phyloP scores from a whole-genome alignment of 2,888 invertebrate species.

The Camptogramma bilineatum region DNA sequence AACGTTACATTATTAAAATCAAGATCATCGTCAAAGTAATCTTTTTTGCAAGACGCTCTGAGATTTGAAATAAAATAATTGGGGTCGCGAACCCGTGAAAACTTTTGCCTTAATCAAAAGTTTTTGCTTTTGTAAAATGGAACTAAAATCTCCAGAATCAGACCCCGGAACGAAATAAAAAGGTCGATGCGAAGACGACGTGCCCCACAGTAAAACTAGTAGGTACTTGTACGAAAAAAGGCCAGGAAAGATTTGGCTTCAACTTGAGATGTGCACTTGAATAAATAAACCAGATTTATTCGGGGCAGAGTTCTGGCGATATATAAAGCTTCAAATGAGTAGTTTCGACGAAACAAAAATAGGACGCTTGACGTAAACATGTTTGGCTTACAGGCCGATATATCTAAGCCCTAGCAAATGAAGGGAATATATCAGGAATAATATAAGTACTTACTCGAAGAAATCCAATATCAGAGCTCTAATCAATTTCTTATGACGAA shows the following conservation, averaged over 20 bases:
- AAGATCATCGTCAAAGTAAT: neutral
- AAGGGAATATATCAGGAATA: constrained; percentile 37
- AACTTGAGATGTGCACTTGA: constrained; percentile 47
- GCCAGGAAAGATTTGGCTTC: constrained; percentile 43
- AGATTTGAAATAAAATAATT: neutral
- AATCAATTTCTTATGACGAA: constrained; percentile 41
- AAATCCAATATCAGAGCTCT: constrained; percentile 40
- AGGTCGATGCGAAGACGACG: constrained; percentile 59
- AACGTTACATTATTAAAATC: neutral
- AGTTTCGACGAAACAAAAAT: constrained; percentile 40
- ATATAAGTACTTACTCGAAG: constrained; percentile 35
- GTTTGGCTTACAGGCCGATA: constrained; percentile 19
- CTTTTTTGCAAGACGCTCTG: too few species aligned
- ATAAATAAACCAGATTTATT: constrained; percentile 45
- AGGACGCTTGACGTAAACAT: constrained; percentile 30
- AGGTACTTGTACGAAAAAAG: constrained; percentile 44
- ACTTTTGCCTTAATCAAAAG: neutral
- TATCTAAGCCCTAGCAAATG: constrained; percentile 33
- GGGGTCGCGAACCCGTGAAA: constrained; percentile 10
- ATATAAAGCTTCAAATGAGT: constrained; percentile 32
- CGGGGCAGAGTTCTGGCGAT: constrained; percentile 22
- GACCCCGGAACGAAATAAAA: constrained; percentile 61
- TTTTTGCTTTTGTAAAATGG: constrained; percentile 9
- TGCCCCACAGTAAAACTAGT: constrained; percentile 56
- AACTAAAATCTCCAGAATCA: constrained; percentile 25